Evolutionary conservation across 2,797 vertebrate species (phyloP), one percentile per base, ranked within the genome.

Genomic region (Rhinoraja longicauda): DNA sequence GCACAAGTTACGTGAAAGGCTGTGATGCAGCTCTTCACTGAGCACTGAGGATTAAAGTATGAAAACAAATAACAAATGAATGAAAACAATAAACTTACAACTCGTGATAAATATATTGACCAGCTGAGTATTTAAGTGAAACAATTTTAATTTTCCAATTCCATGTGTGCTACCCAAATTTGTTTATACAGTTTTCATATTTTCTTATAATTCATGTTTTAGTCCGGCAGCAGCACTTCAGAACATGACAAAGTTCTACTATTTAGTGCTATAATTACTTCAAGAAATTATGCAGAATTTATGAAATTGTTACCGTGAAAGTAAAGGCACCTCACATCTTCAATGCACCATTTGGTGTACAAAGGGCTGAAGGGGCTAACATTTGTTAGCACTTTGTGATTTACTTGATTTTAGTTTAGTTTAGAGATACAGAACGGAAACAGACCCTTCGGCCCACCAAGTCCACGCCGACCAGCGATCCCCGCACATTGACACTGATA

Each of bases 1-100:
- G 99, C 99, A 94, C 99, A 99, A 12, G 99, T 99, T 95, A 99
- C 99, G 21, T 99, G 98, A 96, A 99, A 99, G 93, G 99, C 99
- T 94, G 97, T 99, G 93, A 98, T 99, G 95, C 99, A 99, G 95
- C 98, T 99, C 96, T 99, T 99, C 93, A 99, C 98, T 0, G 98
- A 99, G 95, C 99, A 99, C 99, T 99, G 94, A 24, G 93, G 86
- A 81, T 93, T 93, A 86, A 94, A 93, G 93, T 94, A 77, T 13
- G 53, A 73, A 21, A 39, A 64, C 26, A 81, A 53, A 70, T 32
- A 39, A 75, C 19, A 39, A 53, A 79, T 45, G 15, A 64, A 81
- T 59, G 21, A 64, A 39, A 81, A 36, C 57, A n/a, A 86, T 17
- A 17, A 9, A 32, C 4, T 64, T 15, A 19, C 1, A 84, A 76